These are phyloP conservation scores for Sussaba pulchella DNA, from an alignment of 2,888 invertebrate genomes.

Conservation along the genomic window DNA sequence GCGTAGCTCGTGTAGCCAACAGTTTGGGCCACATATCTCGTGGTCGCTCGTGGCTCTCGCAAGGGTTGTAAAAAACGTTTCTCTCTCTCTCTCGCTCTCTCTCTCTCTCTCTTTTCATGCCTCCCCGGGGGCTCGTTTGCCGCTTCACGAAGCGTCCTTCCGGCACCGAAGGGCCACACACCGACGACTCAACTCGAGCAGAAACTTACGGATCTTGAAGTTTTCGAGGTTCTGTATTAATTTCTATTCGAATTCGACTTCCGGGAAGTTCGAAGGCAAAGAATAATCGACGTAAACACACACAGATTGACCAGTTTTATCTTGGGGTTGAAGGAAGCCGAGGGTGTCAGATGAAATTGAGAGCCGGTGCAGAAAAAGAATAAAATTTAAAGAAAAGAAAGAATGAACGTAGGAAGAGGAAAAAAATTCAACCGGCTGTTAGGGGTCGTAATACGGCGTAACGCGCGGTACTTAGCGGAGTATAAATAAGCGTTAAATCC, in stretches of 20 bases:
- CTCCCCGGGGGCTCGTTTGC: conserved; percentile 55
- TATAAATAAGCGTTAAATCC: conserved; percentile 84
- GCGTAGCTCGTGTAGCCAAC: conserved; percentile 9
- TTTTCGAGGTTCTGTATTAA: not conserved
- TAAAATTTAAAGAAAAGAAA: conserved; percentile 35
- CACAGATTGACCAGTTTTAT: not conserved
- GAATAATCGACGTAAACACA: no score
- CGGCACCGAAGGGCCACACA: not conserved
- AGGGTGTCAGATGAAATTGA: conserved; percentile 34
- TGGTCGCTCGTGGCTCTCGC: conserved; percentile 4
- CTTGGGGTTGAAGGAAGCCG: not conserved
- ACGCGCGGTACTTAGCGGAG: conserved; percentile 82
- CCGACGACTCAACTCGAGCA: not conserved
- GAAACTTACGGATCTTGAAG: not conserved
- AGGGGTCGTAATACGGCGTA: conserved; percentile 81
- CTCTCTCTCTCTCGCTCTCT: conserved; percentile 64
- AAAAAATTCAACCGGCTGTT: conserved; percentile 75
- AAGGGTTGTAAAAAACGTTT: conserved; percentile 63
- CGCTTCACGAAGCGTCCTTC: not conserved
- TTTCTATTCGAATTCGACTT: not conserved
- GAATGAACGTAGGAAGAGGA: conserved; percentile 14
- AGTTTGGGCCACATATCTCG: conserved; percentile 15
- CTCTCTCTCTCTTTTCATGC: conserved; percentile 55
- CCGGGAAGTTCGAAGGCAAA: not conserved
- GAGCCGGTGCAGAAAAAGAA: conserved; percentile 23